Conservation (phyloP, 2,113 vertebrate genomes). For the Merops nubicus region DNA sequence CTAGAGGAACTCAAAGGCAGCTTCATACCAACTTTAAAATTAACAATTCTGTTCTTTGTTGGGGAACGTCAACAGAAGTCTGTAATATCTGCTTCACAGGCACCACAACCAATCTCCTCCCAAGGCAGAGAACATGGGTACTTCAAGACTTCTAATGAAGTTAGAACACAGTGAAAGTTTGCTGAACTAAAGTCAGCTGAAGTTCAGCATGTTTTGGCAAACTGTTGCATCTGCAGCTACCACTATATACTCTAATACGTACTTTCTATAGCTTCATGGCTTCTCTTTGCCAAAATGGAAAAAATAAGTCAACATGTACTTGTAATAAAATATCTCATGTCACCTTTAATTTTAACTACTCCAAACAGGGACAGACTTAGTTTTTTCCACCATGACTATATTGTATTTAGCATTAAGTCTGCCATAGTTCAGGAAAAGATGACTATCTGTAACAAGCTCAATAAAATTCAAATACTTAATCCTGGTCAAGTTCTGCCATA, state of each 20-base stretch:
- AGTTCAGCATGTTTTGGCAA: background rate
- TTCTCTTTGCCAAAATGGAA: background rate
- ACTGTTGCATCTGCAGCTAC: background rate
- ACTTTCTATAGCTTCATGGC: no score
- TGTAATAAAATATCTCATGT: background rate
- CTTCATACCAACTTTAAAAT: background rate
- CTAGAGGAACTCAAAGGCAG: background rate
- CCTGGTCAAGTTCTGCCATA: background rate
- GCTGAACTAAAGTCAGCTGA: background rate
- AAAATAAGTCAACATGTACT: background rate
- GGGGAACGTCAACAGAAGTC: background rate
- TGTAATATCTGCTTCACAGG: background rate
- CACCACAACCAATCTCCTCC: background rate
- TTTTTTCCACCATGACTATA: background rate
- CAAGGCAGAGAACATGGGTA: background rate
- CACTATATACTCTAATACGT: background rate
- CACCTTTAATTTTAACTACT: background rate
- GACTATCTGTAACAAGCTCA: background rate
- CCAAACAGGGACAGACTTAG: background rate
- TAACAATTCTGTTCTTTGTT: background rate
- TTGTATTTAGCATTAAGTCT: background rate
- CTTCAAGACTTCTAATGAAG: background rate
- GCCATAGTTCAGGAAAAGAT: background rate
- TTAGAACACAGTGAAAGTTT: background rate
- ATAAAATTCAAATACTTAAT: background rate